Percentiles rank a stretch among this genome's conserved stretches.
Conservation (phyloP, 2,797 vertebrate species). For the Antennarius maculatus region DNA sequence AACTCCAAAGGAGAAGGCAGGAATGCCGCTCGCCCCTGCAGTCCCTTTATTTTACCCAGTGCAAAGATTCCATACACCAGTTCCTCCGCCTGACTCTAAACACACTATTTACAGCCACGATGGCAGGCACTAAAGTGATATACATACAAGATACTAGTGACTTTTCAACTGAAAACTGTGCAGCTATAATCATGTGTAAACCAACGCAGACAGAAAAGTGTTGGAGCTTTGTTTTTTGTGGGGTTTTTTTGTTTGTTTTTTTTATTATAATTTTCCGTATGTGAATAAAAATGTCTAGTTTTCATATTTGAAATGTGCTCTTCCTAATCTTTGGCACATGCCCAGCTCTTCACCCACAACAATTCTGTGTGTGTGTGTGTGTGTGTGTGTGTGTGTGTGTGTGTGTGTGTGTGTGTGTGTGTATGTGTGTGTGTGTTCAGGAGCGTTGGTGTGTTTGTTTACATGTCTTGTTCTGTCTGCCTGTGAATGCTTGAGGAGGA, state of each 20-base stretch:
- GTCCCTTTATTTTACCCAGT: conserved; percentile 73
- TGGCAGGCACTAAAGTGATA: conserved; percentile 81
- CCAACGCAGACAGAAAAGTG: conserved; percentile 72
- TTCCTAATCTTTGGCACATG: conserved; percentile 82
- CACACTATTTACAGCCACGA: conserved; percentile 79
- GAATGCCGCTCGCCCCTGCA: conserved; percentile 56
- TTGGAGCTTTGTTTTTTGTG: conserved; percentile 75
- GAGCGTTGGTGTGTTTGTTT: conserved; percentile 34
- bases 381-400: conserved; percentile 33
- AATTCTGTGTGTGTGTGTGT: conserved; percentile 13
- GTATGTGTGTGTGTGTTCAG: conserved; percentile 38
- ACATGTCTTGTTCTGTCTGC: conserved; percentile 43
- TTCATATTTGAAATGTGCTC: conserved; percentile 85
- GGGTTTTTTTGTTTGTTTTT: conserved; percentile 61
- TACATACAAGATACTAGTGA: conserved; percentile 77
- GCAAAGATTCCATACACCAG: conserved; percentile 86
- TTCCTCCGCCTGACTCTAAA: conserved; percentile 77
- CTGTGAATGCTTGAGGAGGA: conserved; percentile 26
- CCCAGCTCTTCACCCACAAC: conserved; percentile 58
- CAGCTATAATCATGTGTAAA: conserved; percentile 86
- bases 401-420: conserved; percentile 19
- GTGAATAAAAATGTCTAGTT: conserved; percentile 78
- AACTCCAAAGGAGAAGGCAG: conserved; percentile 48
- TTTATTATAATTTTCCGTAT: conserved; percentile 71
- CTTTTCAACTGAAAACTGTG: conserved; percentile 85